Base-by-base conservation (phyloP, 2,113 vertebrate species). In the Tetraodon nigroviridis region DNA sequence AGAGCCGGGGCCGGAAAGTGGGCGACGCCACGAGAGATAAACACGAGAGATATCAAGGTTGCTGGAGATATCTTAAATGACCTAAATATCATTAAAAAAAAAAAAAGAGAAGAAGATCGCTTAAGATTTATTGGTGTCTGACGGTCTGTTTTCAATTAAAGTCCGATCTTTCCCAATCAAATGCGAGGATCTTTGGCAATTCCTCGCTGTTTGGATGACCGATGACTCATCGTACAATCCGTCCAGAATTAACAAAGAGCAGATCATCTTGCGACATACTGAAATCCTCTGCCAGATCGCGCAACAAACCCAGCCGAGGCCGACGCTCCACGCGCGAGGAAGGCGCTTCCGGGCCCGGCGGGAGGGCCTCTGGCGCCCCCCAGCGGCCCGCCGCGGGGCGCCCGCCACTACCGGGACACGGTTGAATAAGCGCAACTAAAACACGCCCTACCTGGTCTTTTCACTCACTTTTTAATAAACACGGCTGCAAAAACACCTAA, bases 381-480 rank as follows among this genome's bases (percentile, higher is more conserved):
- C 73, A 27, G 64, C 10, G 82, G 79, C 1, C 27, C 60, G 0
- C 57, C 3, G 6, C 32, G 27, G 27, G 45, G 64, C 13, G 0
- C 18, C 21, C 7, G 6, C 12, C 2, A 17, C 18, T 5, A 15
- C 0, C 17, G 11, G 16, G 3, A 1, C 41, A n/a, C 51, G n/a
- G 11, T 8, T 14, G 12, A 14, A 22, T 3, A 51, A 51, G 5
- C 5, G 5, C 5, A 20, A 51, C 6, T 24, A 51, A 51, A 14
- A 16, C 4, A 51, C 22, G 14, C 17, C 40, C 1, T 48, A 0
- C 27, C 51, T 1, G 14, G 51, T 37, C 7, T 32, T 21, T 42
- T 70, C 63, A 58, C 22, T 52, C 55, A 62, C 48, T 50, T 61
- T 61, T 86, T 86, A 83, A 73, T 87, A 51, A 75, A 71, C 61